Base-by-base conservation (phyloP, 2,797 vertebrate species). In the Tangara arthus region DNA sequence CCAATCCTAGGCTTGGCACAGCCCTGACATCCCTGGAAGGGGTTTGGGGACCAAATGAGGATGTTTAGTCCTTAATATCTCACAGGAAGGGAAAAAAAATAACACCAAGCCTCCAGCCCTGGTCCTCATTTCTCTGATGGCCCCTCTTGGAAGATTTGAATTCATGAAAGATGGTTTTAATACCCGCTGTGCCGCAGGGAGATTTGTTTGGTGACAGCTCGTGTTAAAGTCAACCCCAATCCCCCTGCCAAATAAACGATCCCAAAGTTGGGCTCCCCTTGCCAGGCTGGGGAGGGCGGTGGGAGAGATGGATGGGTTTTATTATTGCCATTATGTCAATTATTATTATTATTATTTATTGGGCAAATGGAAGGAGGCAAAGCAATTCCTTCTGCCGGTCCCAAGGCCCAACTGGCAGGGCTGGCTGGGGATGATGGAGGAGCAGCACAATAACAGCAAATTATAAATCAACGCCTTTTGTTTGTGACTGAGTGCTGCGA, bases 381-480 rank as follows among this genome's bases (percentile, higher is more conserved):
- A 83, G 44, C 85, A 68, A 89, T 53, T 94, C 93, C 78, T 82
- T 34, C 72, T 87, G 59, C 69, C 21, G 26, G 34, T 92, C 93
- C 92, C 94, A 88, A 73, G 77, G 88, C 69, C 94, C 94, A 64
- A 75, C 82, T 96, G 92, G 69, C 76, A 93, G 80, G 88, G 80
- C 81, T 91, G 94, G 82, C 72, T 83, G 10, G 2, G 90, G 39
- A 77, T 81, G 93, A 95, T 55, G 66, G 92, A 96, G 85, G 93
- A 95, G 75, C 96, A 93, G 87, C 87, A 93, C 83, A 97, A 96
- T 95, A 86, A 83, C n/a, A 12, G 89, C 86, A 91, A 97, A 97
- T 96, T 97, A 91, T 94, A 97, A 97, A 97, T 98, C 96, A 97
- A 50, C 6, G 76, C 79, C 95, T 97, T 98, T 97, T 97, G 96